Evolutionary conservation across 2,888 invertebrate species (phyloP), one percentile per base, ranked within the genome.

Genomic region (Himalopsyche japonica): DNA sequence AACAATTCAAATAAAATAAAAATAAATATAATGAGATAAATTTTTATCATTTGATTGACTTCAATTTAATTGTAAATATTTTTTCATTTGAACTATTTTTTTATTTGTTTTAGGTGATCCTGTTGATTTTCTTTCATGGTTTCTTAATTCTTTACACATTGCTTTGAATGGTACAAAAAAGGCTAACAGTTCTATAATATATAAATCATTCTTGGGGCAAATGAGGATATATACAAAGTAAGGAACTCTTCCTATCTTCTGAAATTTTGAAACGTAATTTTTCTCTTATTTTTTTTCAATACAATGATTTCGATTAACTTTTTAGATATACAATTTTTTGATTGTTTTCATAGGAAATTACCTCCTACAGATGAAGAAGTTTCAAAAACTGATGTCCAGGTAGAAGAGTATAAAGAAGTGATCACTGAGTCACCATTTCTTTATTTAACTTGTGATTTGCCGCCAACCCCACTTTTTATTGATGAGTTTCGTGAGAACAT

Each of bases 401-500:
- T 96, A 37, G 95, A 96, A 27, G 98, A 98, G 88, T 98, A 98
- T 89, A 95, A 95, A 87, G 97, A 98, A 89, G 95, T 95, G 88
- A 94, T 95, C 82, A 96, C 97, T 0, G 97, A 98, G 88, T 97
- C 97, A 0, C 98, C 98, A 18, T 99, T 99, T 91, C 92, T 99
- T 76, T 99, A 98, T 90, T 92, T 99, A 85, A 99, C 99, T 0
- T 98, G 99, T 89, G 99, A 99, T 91, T 93, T 99, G 84, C 99
- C 99, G 0, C 97, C 99, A 0, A 98, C 98, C 0, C 99, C 99
- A 0, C 92, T 99, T 20, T 99, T 99, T 89, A 98, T 98, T 85
- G 99, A 99, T 90, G 99, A 99, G 90, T 96, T 98, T 88, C 94
- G 97, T 87, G 99, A 99, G 92, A 99, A 99, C 90, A 99, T 99